These are phyloP conservation scores for Pristionchus exspectatus DNA, from an alignment of 2,888 invertebrate genomes.

Conservation along the genomic window DNA sequence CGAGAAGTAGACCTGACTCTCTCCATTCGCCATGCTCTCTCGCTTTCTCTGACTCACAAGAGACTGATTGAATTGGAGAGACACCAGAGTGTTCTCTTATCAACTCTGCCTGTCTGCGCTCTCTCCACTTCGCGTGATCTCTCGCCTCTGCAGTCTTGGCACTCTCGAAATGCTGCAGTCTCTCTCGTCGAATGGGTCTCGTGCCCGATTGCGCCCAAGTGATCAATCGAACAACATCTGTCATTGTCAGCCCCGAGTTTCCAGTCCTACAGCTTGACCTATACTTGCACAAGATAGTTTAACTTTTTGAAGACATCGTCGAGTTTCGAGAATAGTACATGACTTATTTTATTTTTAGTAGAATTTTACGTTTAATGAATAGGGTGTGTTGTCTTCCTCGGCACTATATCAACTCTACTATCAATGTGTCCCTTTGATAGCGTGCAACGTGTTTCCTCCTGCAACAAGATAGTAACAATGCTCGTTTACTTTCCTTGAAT, in stretches of 20 bases:
- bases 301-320: not conserved
- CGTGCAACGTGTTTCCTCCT: not conserved
- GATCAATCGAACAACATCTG: not conserved
- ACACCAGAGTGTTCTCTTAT: not conserved
- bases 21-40: not conserved
- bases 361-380: too few relatives aligned
- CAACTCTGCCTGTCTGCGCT: not conserved
- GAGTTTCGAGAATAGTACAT: not conserved
- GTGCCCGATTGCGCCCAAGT: not conserved
- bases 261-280: not conserved
- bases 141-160: not conserved
- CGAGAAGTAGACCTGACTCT: not conserved
- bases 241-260: not conserved
- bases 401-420: not conserved
- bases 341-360: not conserved
- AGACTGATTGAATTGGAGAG: too few relatives aligned
- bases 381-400: not conserved
- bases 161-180: slow-evolving; percentile 7
- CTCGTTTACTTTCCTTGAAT: not conserved
- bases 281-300: not conserved
- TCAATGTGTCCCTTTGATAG: not conserved
- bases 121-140: not conserved
- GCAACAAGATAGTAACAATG: too few relatives aligned
- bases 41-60: not conserved
- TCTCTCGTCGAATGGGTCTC: not conserved